Evolutionary conservation across 2,888 invertebrate species (phyloP).

Genomic region (Phania funesta): DNA sequence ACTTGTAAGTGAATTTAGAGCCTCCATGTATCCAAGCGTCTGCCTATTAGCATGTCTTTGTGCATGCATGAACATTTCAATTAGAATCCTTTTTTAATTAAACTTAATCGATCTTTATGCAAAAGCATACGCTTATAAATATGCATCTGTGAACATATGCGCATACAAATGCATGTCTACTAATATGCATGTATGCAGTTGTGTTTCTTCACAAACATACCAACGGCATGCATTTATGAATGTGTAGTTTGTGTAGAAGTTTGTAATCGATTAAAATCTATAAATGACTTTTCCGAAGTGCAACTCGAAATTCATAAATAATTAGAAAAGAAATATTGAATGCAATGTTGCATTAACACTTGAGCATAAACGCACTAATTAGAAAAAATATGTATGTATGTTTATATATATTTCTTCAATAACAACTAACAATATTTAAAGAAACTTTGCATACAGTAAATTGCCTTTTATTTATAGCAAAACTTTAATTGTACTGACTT

Average conservation of each 20-base stretch:
- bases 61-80: slow-evolving; percentile 21
- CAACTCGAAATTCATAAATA: slow-evolving; percentile 36
- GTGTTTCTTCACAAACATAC: background rate
- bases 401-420: background rate
- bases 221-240: slow-evolving; percentile 10
- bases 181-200: slow-evolving; percentile 13
- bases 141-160: background rate
- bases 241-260: background rate
- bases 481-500: too few species aligned
- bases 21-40: background rate
- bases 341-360: slow-evolving; percentile 58
- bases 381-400: background rate
- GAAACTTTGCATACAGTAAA: background rate
- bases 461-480: background rate
- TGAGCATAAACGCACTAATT: slow-evolving; percentile 28
- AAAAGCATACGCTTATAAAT: slow-evolving; percentile 2
- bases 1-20: background rate
- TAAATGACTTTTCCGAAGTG: slow-evolving; percentile 48
- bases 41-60: background rate
- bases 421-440: background rate
- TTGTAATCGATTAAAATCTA: slow-evolving; percentile 38
- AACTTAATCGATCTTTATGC: slow-evolving; percentile 56
- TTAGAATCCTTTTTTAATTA: slow-evolving; percentile 47
- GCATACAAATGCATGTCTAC: background rate
- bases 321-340: slow-evolving; percentile 49